Base-by-base conservation (phyloP, 2,113 vertebrate species). In the Blennius ocellaris region DNA sequence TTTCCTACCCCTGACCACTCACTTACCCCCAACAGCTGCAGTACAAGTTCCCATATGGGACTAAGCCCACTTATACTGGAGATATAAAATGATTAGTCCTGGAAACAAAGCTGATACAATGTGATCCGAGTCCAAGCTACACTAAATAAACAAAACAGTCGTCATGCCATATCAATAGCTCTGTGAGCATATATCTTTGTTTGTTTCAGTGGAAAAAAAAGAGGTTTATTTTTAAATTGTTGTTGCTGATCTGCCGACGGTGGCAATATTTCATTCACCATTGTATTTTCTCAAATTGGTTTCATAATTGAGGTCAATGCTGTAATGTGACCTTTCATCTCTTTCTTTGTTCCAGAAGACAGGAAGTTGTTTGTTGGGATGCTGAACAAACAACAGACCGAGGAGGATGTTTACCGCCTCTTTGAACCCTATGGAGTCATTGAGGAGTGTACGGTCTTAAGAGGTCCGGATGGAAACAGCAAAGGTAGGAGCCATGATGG, bases 311-410 rank as follows among this genome's bases (percentile, higher is more conserved):
- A 74, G 73, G 70, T 83, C 73, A 69, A 76, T 69, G 69, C 40
- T 85, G 43, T 72, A 72, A 79, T 82, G 85, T 88, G 87, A 88
- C 78, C 74, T 60, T 77, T 82, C 76, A 63, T 79, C 59, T 84
- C 61, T 56, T 89, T 48, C 15, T 15, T 88, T 90, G 89, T 93
- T 95, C 82, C 88, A 95, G 94, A 95, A 94, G 94, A 95, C 93
- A 95, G 94, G 94, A 95, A 99, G 94, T 93, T 99, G 92, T 99
- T 99, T 87, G 98, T 99, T 76, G 98, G 98, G 82, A 99, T 99
- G 98, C 94, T 99, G 90, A 99, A 97, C 93, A 99, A 99, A 92
- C 97, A 99, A 90, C 97, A 99, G 91, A 98, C 97, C 0, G 98
- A 99, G 90, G 97, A 99, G 78, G 98, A 99, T 2, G 97, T 99